Base-by-base conservation (phyloP, 2,888 invertebrate species). In the Diarsia mendica region DNA sequence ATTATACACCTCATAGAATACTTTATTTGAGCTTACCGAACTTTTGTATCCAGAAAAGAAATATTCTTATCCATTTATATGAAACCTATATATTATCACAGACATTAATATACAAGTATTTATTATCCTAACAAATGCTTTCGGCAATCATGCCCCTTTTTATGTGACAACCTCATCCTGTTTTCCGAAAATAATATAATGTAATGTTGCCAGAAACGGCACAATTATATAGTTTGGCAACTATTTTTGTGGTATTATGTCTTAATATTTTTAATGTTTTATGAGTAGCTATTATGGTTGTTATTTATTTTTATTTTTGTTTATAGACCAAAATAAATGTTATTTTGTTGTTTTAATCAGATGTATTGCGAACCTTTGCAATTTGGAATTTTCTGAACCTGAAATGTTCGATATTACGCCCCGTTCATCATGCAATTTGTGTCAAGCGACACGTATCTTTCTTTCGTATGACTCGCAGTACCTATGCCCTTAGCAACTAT, bases 131-230 rank as follows among this genome's bases (percentile, higher is more conserved):
- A 84, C 74, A 75, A 77, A 84, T 84, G 66, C 71, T 75, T 79
- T 75, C 49, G 69, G 79, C 77, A 72, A 79, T 74, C 63, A 65
- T 66, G 67, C 55, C 63, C 55, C n/a, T 48, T 79, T 83, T 85
- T 87, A 87, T 80, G 87, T 72, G 83, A 82, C 87, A 85, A 39
- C 48, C 70, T 73, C 74, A 80, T 85, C 87, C 83, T 85, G 87
- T 87, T 85, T 85, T 75, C 77, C 65, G 69, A 68, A 80, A 84
- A 78, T 85, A 77, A 79, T 74, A 68, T 75, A 79, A 82, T 55
- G 53, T 82, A 85, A 87, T 82, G 83, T 79, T 79, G 58, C 67
- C 63, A 79, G 75, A 44, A 82, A 78, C 51, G 75, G 70, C 72
- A 69, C 74, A 71, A 85, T 80, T 84, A 84, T 82, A 84, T 75